phyloP scores from a whole-genome alignment of 2,113 vertebrate species.

The Zosterops pallidus region DNA sequence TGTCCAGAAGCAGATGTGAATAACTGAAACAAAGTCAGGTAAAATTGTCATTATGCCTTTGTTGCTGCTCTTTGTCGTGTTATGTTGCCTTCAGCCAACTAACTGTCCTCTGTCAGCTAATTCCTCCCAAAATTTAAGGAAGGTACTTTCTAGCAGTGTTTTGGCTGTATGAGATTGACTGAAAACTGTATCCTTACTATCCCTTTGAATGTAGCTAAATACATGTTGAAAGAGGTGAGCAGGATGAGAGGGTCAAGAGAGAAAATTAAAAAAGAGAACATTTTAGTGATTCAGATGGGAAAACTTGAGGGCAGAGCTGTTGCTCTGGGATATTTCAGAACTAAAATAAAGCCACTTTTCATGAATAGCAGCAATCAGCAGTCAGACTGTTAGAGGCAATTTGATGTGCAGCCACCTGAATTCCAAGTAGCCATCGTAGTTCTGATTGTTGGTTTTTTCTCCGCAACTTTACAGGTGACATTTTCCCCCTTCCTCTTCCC shows the following conservation, averaged over 20 bases:
- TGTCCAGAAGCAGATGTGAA: fast-evolving
- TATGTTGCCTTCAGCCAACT: background rate
- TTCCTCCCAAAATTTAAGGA: background rate
- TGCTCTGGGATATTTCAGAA: background rate
- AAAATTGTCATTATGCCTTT: background rate
- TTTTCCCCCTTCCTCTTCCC: background rate
- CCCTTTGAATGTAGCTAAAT: background rate
- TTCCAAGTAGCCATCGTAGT: background rate
- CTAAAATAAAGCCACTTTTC: conserved; percentile 26
- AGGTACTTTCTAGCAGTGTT: background rate
- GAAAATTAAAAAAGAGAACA: background rate
- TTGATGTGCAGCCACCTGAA: background rate
- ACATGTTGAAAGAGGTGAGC: background rate
- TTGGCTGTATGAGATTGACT: background rate
- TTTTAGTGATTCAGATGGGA: background rate
- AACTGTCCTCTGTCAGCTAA: background rate
- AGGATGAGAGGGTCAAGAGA: background rate
- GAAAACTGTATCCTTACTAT: background rate
- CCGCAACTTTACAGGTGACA: background rate
- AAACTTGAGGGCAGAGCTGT: background rate
- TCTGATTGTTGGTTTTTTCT: background rate
- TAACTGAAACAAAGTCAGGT: background rate
- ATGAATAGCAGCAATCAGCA: conserved; percentile 24
- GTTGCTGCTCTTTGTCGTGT: background rate
- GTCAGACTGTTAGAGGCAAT: background rate